A percentile compares a stretch with the other conserved stretches of the same genome.
These are phyloP conservation scores for Gambusia holbrooki DNA, from an alignment of 2,113 vertebrate genomes.

Conservation along the genomic window DNA sequence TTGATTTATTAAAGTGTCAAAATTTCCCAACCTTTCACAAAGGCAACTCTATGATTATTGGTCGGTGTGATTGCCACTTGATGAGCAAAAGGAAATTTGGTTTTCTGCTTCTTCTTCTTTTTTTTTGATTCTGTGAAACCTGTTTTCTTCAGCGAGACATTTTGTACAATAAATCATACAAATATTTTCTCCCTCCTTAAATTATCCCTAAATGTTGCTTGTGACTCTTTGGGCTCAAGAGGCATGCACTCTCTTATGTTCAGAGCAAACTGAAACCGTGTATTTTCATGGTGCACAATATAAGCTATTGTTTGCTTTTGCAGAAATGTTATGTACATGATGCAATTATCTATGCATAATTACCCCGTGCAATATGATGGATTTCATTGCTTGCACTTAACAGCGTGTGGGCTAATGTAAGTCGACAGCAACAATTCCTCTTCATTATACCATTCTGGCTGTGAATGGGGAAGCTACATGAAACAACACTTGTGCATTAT, in stretches of 20 bases:
- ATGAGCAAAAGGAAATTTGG: background rate
- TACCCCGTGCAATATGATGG: slow-evolving; percentile 74
- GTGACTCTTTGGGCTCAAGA: background rate
- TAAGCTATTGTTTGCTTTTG: slow-evolving; percentile 62
- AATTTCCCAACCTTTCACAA: background rate
- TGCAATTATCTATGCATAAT: slow-evolving; percentile 76
- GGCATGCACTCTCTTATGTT: slow-evolving; percentile 24
- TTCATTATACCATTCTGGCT: slow-evolving; percentile 70
- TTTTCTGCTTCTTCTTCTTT: background rate
- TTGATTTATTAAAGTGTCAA: too few relatives aligned
- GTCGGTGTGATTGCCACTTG: background rate
- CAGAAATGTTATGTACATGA: slow-evolving; percentile 55
- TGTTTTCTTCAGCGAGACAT: background rate
- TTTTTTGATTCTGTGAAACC: background rate
- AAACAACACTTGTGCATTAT: slow-evolving; percentile 18
- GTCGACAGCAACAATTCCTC: slow-evolving; percentile 71
- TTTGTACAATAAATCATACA: slow-evolving; percentile 1
- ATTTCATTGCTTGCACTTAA: slow-evolving; percentile 70
- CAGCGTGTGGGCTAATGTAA: slow-evolving; percentile 59
- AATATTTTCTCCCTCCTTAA: background rate
- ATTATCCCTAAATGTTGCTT: slow-evolving; percentile 12
- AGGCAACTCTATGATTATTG: too few relatives aligned
- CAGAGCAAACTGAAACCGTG: slow-evolving; percentile 17
- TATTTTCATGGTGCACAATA: slow-evolving; percentile 31
- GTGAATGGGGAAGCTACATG: slow-evolving; percentile 8